Conservation (phyloP, 2,113 vertebrate species). For the Psophia crepitans region DNA sequence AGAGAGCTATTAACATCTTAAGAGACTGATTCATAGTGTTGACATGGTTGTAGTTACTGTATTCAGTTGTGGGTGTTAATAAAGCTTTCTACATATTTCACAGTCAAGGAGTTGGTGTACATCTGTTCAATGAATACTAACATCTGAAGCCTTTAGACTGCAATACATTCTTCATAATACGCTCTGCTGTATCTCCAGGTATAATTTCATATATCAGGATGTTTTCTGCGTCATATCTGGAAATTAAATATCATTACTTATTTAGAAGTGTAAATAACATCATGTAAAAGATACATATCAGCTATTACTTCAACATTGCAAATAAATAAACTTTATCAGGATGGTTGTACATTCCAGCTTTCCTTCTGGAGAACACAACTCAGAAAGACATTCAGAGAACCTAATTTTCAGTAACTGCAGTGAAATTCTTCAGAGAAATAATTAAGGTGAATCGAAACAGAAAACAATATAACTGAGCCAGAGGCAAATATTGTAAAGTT, state of each 20-base stretch:
- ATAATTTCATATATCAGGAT: background rate
- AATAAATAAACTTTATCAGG: background rate
- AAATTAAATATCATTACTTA: background rate
- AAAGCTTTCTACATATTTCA: conserved; percentile 5
- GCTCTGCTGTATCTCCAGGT: background rate
- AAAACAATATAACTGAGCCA: background rate
- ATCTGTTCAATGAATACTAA: background rate
- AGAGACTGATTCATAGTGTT: background rate
- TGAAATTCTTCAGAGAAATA: background rate
- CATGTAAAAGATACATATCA: background rate
- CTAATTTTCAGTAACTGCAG: background rate
- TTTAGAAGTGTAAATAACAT: background rate
- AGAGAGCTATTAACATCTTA: conserved; percentile 2
- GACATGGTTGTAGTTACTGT: background rate
- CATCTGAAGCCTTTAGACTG: background rate
- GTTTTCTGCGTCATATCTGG: background rate
- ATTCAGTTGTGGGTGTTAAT: background rate
- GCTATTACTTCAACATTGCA: background rate
- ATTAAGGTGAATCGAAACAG: background rate
- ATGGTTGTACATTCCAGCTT: background rate
- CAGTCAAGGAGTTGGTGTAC: background rate
- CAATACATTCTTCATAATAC: background rate
- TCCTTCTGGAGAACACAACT: background rate
- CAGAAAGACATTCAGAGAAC: background rate
- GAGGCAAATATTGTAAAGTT: background rate